phyloP scores from a whole-genome alignment of 2,888 invertebrate species.

The Augochlorella aurata region DNA sequence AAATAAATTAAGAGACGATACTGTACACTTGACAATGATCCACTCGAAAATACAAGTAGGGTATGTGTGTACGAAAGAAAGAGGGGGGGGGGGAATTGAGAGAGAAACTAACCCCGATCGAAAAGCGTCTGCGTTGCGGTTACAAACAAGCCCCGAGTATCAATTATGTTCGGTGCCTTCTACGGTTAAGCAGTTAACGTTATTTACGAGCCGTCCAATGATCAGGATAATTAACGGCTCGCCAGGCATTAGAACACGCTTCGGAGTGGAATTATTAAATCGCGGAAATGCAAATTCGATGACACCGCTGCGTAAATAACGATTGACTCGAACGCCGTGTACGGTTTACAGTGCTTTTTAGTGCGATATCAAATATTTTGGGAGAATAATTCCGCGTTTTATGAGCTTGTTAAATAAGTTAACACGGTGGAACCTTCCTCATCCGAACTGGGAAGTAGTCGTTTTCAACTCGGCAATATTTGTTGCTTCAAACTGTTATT shows the following conservation, averaged over 20 bases:
- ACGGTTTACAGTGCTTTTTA: neutral
- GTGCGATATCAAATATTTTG: neutral
- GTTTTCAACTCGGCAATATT: no score
- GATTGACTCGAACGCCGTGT: neutral
- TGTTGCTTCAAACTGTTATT: no score
- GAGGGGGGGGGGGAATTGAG: neutral
- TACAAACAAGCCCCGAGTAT: constrained; percentile 22
- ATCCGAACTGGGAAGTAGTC: no score
- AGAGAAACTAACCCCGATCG: constrained; percentile 7
- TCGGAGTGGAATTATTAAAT: constrained; percentile 10
- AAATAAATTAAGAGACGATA: constrained; percentile 9
- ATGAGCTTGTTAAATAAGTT: neutral
- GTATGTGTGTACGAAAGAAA: neutral
- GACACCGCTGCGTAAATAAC: neutral
- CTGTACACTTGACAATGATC: constrained; percentile 19
- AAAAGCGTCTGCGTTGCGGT: constrained; percentile 1
- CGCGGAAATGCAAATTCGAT: constrained; percentile 9
- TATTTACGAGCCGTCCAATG: neutral
- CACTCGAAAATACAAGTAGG: constrained; percentile 24
- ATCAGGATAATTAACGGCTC: constrained; percentile 23
- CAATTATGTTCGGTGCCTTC: constrained; percentile 19
- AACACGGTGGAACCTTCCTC: no score
- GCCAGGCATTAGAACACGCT: neutral
- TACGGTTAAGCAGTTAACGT: constrained; percentile 4
- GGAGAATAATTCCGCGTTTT: neutral